These are phyloP conservation scores for Electrophaes corylata DNA, from an alignment of 2,888 invertebrate genomes.

Conservation along the genomic window DNA sequence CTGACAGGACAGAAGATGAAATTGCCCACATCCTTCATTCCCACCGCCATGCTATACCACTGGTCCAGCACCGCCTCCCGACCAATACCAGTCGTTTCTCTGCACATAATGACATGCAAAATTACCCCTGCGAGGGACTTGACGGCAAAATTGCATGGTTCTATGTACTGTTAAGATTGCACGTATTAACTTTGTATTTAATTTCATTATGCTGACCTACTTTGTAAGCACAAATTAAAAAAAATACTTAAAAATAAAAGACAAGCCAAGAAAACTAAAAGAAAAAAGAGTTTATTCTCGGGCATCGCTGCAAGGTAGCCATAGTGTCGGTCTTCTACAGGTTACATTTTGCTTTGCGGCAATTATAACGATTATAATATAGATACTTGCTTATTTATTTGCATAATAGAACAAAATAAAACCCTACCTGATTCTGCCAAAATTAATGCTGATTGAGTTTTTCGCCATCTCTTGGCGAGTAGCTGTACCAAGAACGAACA, in stretches of 20 bases:
- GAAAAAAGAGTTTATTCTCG: too few relatives aligned
- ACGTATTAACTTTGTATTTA: conserved; percentile 15
- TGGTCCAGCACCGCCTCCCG: conserved; percentile 33
- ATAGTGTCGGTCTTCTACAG: too few relatives aligned
- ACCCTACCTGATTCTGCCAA: too few relatives aligned
- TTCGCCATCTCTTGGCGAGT: conserved; percentile 36
- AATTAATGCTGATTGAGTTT: background rate
- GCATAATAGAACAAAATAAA: too few relatives aligned
- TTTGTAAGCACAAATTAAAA: background rate
- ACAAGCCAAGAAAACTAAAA: too few relatives aligned
- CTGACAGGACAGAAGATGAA: conserved; percentile 21
- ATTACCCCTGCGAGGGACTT: conserved; percentile 20
- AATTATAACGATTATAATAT: too few relatives aligned
- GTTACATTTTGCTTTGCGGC: too few relatives aligned
- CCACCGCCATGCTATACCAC: conserved; percentile 35
- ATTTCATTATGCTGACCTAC: conserved; percentile 11
- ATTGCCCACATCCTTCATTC: conserved; percentile 2
- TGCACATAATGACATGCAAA: conserved; percentile 25
- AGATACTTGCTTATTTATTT: too few relatives aligned
- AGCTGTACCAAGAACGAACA: conserved; percentile 28
- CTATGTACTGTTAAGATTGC: conserved; percentile 8
- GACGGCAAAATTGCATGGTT: conserved; percentile 20
- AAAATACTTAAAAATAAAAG: too few relatives aligned
- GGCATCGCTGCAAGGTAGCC: too few relatives aligned
- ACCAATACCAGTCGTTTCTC: conserved; percentile 18